Conservation (phyloP, 2,113 vertebrate genomes). For the Ailuropoda melanoleuca region DNA sequence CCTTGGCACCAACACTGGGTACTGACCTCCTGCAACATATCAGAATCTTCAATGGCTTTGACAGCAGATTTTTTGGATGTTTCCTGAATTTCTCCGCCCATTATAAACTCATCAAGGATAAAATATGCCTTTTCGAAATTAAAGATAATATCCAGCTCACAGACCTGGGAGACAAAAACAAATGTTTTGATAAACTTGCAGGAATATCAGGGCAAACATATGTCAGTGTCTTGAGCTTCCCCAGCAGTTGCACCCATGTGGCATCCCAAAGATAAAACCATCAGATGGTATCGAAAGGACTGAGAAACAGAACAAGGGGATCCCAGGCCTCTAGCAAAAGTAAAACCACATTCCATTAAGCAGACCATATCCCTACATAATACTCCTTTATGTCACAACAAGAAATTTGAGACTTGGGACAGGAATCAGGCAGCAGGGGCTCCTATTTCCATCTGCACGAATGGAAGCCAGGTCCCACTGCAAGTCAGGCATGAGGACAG, state of each 20-base stretch:
- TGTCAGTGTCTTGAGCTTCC: background rate
- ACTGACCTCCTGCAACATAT: conserved; percentile 95
- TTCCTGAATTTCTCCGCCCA: conserved; percentile 94
- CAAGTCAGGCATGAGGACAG: background rate
- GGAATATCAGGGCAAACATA: background rate
- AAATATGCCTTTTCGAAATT: conserved; percentile 98
- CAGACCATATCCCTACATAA: background rate
- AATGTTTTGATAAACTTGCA: conserved; percentile 17
- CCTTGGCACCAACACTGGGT: background rate
- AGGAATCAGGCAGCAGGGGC: background rate
- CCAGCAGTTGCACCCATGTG: background rate
- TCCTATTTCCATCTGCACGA: background rate
- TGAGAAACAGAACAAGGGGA: background rate
- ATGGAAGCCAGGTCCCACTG: rapidly evolving
- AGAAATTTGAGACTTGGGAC: background rate
- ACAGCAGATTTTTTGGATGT: conserved; percentile 91
- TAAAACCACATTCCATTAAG: background rate
- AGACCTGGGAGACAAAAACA: conserved; percentile 88
- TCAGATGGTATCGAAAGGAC: background rate
- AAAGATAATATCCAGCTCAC: conserved; percentile 97
- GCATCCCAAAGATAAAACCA: background rate
- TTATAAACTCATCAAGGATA: conserved; percentile 96
- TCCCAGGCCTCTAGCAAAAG: background rate
- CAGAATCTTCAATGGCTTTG: conserved; percentile 90
- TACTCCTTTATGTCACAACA: background rate